Base-by-base conservation (phyloP, 2,113 vertebrate species). In the Xiphias gladius region DNA sequence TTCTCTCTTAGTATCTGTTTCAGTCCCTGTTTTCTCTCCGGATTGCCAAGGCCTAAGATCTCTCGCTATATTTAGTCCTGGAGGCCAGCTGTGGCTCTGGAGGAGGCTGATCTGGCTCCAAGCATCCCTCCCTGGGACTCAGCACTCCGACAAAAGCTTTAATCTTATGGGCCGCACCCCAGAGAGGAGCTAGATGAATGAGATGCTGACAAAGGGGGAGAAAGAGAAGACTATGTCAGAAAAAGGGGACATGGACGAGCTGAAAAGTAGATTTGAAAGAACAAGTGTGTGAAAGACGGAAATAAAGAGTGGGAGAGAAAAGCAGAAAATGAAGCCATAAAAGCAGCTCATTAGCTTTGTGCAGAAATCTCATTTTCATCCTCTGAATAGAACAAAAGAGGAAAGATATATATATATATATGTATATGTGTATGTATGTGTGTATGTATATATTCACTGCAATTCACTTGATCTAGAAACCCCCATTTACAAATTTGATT, bases 51-150 rank as follows among this genome's bases (percentile, higher is more conserved):
- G 19, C 71, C 61, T 68, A 37, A 67, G 37, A 41, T 59, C 37
- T 43, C 11, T 57, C 57, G 83, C 79, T 91, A 90, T 90, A 82
- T 92, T 85, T 92, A 89, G 85, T 83, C 70, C 77, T 61, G 0
- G 39, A 82, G 68, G 85, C 84, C 82, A 88, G 77, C 80, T 88
- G 85, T 69, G 80, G 69, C 71, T 82, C 80, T 4, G 0, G 78
- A 83, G 72, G 66, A 75, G 76, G 78, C 10, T 52, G 83, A 83
- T 87, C 85, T 86, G 75, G 67, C 83, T 86, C 39, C 9, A 32
- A 69, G 59, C 76, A 62, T 64, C 50, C 58, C 46, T 79, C 24
- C 7, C 74, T 16, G 58, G 37, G 52, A 59, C 80, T 73, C 64
- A 17, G 59, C 65, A 86, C 72, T 64, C 74, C 83, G 84, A 78